phyloP scores from a whole-genome alignment of 2,113 vertebrate genomes.

The Panthera tigris region DNA sequence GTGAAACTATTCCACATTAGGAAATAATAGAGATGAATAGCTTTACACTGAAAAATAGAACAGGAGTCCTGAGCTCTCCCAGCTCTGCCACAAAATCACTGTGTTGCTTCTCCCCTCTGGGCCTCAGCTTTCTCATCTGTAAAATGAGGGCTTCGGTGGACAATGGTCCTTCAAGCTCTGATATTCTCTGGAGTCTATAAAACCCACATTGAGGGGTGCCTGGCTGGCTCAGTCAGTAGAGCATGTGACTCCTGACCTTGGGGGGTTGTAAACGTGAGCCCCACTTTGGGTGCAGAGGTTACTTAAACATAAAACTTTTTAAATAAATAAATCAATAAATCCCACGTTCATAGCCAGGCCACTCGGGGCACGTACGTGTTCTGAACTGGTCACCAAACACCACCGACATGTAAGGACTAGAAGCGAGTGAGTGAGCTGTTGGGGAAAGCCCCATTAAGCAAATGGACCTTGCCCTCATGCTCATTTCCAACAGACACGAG shows the following conservation, averaged over 20 bases:
- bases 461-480: neutral
- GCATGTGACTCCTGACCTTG: neutral
- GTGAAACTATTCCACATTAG: slow-evolving; percentile 1
- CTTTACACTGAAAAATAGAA: neutral
- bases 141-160: neutral
- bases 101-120: neutral
- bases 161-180: neutral
- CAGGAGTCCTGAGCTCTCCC: neutral
- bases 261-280: neutral
- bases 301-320: neutral
- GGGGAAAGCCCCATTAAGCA: neutral
- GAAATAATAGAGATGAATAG: slow-evolving; percentile 39
- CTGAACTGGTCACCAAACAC: neutral
- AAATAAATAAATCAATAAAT: neutral
- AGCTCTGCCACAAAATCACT: slow-evolving; percentile 4
- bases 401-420: neutral
- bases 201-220: neutral
- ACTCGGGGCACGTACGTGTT: neutral
- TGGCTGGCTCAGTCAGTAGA: neutral
- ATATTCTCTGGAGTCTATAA: neutral
- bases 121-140: slow-evolving; percentile 13
- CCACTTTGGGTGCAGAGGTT: neutral
- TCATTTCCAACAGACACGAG: slow-evolving; percentile 31
- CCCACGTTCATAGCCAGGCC: neutral
- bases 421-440: neutral